Percentiles rank a stretch among this genome's conserved stretches.
Evolutionary conservation across 2,888 invertebrate genomes (phyloP).

Genomic region (Spatulosminthurus flaviceps): DNA sequence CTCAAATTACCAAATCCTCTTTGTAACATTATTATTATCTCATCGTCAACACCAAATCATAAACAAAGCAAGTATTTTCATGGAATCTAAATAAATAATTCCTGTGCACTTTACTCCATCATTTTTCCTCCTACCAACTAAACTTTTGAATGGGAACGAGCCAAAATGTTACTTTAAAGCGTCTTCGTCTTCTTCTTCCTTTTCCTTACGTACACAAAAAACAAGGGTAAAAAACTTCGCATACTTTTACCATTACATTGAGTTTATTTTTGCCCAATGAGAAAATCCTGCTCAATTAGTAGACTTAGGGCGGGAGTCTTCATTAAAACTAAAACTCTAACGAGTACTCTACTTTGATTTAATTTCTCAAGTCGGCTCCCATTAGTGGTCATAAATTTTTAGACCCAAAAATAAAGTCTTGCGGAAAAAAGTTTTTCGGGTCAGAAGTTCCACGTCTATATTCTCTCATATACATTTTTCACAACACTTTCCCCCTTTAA

Average conservation of each 20-base stretch:
- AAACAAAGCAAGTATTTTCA: too few species aligned
- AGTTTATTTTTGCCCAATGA: slow-evolving; percentile 23
- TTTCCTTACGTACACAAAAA: background rate
- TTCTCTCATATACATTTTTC: background rate
- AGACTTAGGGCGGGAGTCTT: slow-evolving; percentile 7
- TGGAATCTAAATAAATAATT: too few species aligned
- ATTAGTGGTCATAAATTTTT: slow-evolving; percentile 18
- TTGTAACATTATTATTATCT: background rate
- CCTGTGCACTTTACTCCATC: too few species aligned
- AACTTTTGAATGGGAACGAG: background rate
- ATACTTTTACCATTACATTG: slow-evolving; percentile 32
- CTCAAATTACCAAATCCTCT: background rate
- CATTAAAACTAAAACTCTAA: slow-evolving; percentile 35
- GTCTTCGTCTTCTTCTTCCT: too few species aligned
- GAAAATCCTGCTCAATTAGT: slow-evolving; percentile 21
- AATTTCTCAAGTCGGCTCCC: slow-evolving; percentile 9
- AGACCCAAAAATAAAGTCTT: slow-evolving; percentile 3
- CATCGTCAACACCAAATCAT: background rate
- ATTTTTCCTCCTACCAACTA: too few species aligned
- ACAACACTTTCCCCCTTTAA: too few species aligned
- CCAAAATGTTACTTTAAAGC: background rate
- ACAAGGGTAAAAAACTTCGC: slow-evolving; percentile 4
- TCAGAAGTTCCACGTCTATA: background rate
- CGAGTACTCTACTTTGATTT: slow-evolving; percentile 23
- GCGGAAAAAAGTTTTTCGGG: background rate